Percentiles rank a stretch among this genome's conserved stretches.
These are phyloP conservation scores for Cynopterus brachyotis DNA, from an alignment of 2,113 vertebrate genomes.

Conservation along the genomic window DNA sequence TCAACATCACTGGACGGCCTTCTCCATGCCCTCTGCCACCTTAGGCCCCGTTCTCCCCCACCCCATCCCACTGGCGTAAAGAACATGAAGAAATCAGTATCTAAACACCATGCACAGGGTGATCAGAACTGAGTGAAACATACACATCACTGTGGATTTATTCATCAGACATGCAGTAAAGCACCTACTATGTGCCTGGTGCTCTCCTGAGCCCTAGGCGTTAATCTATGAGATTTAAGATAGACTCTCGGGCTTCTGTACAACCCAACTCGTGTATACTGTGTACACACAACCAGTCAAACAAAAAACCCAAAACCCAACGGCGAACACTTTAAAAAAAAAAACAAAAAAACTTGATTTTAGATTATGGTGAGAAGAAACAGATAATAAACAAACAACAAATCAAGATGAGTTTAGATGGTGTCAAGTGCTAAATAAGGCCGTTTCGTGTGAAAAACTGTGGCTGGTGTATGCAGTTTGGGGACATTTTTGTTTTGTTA, in stretches of 20 bases:
- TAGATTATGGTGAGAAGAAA: neutral
- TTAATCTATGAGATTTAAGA: neutral
- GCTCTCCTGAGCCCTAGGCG: neutral
- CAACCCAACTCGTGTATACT: constrained; percentile 69
- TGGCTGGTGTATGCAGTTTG: neutral
- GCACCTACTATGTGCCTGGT: neutral
- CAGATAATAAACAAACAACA: neutral
- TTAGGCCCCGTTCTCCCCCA: no score
- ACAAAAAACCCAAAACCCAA: constrained; percentile 28
- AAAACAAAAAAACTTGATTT: neutral
- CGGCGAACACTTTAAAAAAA: constrained; percentile 48
- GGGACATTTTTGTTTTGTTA: neutral
- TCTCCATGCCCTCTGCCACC: neutral
- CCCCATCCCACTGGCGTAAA: neutral
- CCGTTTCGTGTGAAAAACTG: neutral
- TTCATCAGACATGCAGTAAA: neutral
- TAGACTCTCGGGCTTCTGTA: constrained; percentile 59
- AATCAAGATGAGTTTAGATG: neutral
- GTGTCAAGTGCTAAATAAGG: neutral
- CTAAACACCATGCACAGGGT: neutral
- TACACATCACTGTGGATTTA: neutral
- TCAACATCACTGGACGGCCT: neutral
- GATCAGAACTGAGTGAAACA: neutral
- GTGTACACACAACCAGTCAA: constrained; percentile 65
- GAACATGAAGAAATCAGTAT: neutral